Evolutionary conservation across 1,140 invertebrate genomes (phyloP).

Genomic region (Lerema accius): DNA sequence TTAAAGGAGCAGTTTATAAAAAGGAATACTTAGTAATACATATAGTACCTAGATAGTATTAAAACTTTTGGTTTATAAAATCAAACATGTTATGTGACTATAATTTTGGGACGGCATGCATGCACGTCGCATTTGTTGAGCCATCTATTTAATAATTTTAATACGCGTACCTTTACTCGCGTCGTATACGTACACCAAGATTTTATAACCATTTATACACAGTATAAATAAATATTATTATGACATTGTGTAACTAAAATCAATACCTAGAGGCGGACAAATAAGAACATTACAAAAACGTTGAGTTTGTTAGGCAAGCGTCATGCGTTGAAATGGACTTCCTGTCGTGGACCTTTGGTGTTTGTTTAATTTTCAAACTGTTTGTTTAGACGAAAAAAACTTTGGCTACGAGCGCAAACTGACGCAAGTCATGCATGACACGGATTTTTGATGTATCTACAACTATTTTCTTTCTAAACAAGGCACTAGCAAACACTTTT

Average conservation of each 20-base stretch:
- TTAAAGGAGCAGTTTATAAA: no score
- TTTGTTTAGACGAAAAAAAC: conserved; percentile 63
- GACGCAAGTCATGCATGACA: conserved; percentile 61
- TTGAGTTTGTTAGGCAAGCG: conserved; percentile 32
- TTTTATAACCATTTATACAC: neutral
- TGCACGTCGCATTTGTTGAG: no score
- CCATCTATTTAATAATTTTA: no score
- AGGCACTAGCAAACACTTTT: conserved; percentile 39
- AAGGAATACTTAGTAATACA: no score
- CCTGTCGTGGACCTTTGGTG: conserved; percentile 52
- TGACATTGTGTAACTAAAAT: neutral
- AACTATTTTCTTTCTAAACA: conserved; percentile 50
- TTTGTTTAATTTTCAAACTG: conserved; percentile 68
- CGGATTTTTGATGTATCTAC: conserved; percentile 47
- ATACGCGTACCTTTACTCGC: no score
- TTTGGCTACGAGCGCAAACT: conserved; percentile 50
- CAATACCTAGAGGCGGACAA: conserved; percentile 7
- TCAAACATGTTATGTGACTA: no score
- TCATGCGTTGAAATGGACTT: conserved; percentile 52
- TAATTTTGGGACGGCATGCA: no score
- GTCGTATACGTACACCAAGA: no score
- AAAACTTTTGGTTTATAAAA: no score
- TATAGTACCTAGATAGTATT: no score
- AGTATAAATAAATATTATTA: no score
- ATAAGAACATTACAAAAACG: conserved; percentile 24